phyloP scores from a whole-genome alignment of 2,888 invertebrate species.

The Eurytoma adleriae region DNA sequence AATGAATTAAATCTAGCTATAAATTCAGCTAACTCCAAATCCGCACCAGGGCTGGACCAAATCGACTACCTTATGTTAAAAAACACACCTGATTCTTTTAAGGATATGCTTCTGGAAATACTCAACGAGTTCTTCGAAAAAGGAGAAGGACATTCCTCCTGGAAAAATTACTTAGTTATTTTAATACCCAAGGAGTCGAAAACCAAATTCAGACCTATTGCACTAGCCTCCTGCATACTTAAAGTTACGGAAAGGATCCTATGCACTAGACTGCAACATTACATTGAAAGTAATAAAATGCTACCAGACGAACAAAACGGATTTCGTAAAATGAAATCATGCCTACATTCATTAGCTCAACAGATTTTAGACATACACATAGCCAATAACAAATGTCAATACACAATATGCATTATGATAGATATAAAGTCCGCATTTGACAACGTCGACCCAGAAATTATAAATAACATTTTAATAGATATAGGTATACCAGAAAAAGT shows the following conservation, averaged over 20 bases:
- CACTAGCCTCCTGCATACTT: slow-evolving; percentile 3
- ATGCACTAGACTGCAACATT: not conserved
- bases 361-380: slow-evolving; percentile 4
- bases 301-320: not conserved
- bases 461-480: not conserved
- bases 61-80: not conserved
- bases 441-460: not conserved
- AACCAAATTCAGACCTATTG: slow-evolving; percentile 8
- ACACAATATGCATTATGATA: not conserved
- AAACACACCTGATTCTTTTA: not conserved
- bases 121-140: not conserved
- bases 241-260: slow-evolving; percentile 19
- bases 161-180: slow-evolving; percentile 10
- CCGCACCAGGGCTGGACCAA: slow-evolving; percentile 14
- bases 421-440: slow-evolving; percentile 33
- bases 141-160: not conserved
- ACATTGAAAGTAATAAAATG: not conserved
- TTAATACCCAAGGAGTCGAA: not conserved
- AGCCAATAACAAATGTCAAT: not conserved
- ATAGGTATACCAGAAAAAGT: slow-evolving; percentile 14
- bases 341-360: not conserved
- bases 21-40: not conserved
- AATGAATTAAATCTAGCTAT: not conserved
- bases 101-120: not conserved
- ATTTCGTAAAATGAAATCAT: slow-evolving; percentile 22